Evolutionary conservation across 2,888 invertebrate genomes (phyloP).

Genomic region (Limnephilus marmoratus): DNA sequence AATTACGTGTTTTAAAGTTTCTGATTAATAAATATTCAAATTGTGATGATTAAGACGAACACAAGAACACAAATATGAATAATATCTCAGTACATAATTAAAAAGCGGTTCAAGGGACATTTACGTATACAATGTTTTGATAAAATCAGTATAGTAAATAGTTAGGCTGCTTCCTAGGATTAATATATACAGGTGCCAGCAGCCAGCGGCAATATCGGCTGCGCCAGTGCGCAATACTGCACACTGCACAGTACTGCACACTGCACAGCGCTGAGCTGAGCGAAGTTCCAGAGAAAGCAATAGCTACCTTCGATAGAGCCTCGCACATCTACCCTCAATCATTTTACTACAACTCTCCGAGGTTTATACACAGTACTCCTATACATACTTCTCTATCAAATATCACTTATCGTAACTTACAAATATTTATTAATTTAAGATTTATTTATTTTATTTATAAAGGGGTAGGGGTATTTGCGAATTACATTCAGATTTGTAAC

Average conservation of each 20-base stretch:
- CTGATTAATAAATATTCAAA: neutral
- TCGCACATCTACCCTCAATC: conserved; percentile 12
- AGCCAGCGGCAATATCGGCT: conserved; percentile 13
- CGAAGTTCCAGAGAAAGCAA: conserved; percentile 37
- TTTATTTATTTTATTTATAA: conserved; percentile 62
- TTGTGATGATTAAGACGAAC: neutral
- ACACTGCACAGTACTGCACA: neutral
- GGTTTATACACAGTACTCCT: conserved; percentile 62
- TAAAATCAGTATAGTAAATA: conserved; percentile 49
- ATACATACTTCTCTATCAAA: conserved; percentile 53
- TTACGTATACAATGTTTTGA: conserved; percentile 64
- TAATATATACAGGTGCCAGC: conserved; percentile 57
- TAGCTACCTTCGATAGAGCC: conserved; percentile 21
- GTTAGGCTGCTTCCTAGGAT: conserved; percentile 47
- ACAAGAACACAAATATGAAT: neutral
- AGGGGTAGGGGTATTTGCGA: conserved; percentile 58
- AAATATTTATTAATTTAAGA: conserved; percentile 56
- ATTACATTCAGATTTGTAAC: conserved; percentile 63
- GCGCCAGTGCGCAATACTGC: neutral
- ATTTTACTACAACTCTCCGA: conserved; percentile 60
- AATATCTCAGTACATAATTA: conserved; percentile 24
- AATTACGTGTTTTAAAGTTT: neutral
- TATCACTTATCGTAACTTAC: conserved; percentile 62
- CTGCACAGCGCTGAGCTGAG: neutral
- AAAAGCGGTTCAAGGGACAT: conserved; percentile 56